Base-by-base conservation (phyloP, 2,888 invertebrate species). In the Cactoblastis cactorum region DNA sequence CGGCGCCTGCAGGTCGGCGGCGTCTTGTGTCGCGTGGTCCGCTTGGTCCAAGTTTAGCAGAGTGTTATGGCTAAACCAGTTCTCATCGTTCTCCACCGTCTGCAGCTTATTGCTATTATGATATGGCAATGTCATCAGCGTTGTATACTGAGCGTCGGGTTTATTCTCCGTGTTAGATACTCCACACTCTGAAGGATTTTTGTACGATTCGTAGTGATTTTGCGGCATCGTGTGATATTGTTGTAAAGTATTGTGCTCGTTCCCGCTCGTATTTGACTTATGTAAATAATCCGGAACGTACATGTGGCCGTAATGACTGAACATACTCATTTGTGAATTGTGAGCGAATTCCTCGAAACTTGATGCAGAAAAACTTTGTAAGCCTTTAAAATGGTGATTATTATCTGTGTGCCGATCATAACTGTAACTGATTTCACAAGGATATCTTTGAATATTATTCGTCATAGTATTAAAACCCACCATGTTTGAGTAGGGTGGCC, bases 71-170 rank as follows among this genome's bases (percentile, higher is more conserved):
- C 87, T 87, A 65, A 82, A 88, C 88, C 89, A 89, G 57, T 87
- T 88, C 57, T 89, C 86, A 58, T 87, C 85, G 63, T 88, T 91
- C 56, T 91, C 91, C 65, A 90, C 86, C 24, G 84, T 77, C 64
- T 95, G 95, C 63, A 95, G 86, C 81, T 95, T 94, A 82, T 91
- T 93, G 71, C 91, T 91, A 80, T 75, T 77, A 71, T 91, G 90
- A 80, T 92, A 91, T 81, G 89, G 83, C 61, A 93, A 91, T 51
- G 93, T 91, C 81, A 92, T 93, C 67, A 95, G 81, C 70, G 92
- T 94, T 35, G 93, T 93, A 77, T 94, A 95, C 61, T 83, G 77
- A 64, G 93, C 90, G 47, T 90, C 86, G 58, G 69, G 77, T 63
- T 89, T 85, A 63, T 76, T 88, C 64, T 92, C 92, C 58, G 73